Evolutionary conservation across 2,888 invertebrate species (phyloP), one percentile per base, ranked within the genome.

Genomic region (Cyclophora albipunctata): DNA sequence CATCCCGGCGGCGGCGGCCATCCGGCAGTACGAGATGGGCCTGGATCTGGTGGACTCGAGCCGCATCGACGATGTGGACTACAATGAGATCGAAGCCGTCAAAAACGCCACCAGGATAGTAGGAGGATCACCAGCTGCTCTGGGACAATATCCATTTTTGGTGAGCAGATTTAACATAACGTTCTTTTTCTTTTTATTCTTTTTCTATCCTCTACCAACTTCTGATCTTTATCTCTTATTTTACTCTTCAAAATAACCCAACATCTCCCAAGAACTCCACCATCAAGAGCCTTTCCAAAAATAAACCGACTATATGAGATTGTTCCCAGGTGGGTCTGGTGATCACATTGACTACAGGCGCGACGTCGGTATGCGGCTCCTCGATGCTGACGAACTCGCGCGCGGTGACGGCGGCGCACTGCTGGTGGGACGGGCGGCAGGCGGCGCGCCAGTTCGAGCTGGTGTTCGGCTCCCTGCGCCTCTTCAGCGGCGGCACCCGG

Each of bases 361-460:
- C 45, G 7, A 66, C 63, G 3, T 66, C 71, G 0, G 68, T 71
- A 41, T 67, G 73, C 55, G 67, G 66, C 55, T 62, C 71, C 7
- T 64, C 71, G n/a, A 60, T 69, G 65, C 51, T 71, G 56, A 57
- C 49, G 46, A 66, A 63, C 60, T 65, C 61, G 3, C 65, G 63
- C 44, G 57, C 67, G 3, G 59, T 71, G 45, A 70, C 72, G 3
- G 69, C 69, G 3, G 68, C 70, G 20, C 71, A 78, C 57, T 78
- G 76, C 62, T 75, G 77, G 78, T 57, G 58, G 44, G 66, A 73
- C 54, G 60, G 67, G 3, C 50, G 59, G 35, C 58, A 48, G 48
- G 69, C 70, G 46, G 80, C 75, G 34, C 60, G 64, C 6, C 64
- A 65, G 47, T 68, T 80, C 59, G 50, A 50, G 40, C 66, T 78